phyloP scores from a whole-genome alignment of 2,888 invertebrate genomes.

The Aquatica leii region DNA sequence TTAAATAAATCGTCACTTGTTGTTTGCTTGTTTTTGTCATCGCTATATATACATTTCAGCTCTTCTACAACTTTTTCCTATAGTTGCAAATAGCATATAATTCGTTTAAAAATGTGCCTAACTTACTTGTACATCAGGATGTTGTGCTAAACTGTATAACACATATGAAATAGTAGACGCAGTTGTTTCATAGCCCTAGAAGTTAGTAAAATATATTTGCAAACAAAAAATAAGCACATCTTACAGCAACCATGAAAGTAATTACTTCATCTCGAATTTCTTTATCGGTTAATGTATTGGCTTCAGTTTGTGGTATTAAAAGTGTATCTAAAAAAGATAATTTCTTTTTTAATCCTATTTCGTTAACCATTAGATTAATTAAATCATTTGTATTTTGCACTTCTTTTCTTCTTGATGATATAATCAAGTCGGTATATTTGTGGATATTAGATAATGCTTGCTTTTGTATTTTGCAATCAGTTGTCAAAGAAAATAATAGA shows the following conservation, averaged over 20 bases:
- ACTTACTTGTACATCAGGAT: constrained; percentile 58
- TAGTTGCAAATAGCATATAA: too few relatives aligned
- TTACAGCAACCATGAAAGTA: constrained; percentile 77
- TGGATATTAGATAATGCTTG: constrained; percentile 59
- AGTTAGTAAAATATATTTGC: constrained; percentile 11
- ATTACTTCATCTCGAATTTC: constrained; percentile 75
- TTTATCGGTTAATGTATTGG: constrained; percentile 65
- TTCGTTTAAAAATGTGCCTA: too few relatives aligned
- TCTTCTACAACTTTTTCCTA: constrained; percentile 58
- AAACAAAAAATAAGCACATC: neutral
- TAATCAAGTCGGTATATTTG: constrained; percentile 65
- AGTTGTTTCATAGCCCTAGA: constrained; percentile 63
- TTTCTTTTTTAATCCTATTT: constrained; percentile 66
- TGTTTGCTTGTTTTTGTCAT: constrained; percentile 40
- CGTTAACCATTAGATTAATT: neutral
- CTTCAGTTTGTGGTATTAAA: constrained; percentile 64
- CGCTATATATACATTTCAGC: constrained; percentile 52
- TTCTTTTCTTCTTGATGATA: constrained; percentile 60
- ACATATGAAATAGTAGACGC: constrained; percentile 61
- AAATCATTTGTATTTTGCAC: constrained; percentile 7
- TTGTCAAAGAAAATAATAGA: constrained; percentile 64
- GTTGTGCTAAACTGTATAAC: constrained; percentile 58
- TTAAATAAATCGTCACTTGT: constrained; percentile 59
- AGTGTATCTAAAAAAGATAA: constrained; percentile 74
- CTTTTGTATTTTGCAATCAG: constrained; percentile 66